phyloP scores from a whole-genome alignment of 2,888 invertebrate species.

The Platycheirus albimanus region DNA sequence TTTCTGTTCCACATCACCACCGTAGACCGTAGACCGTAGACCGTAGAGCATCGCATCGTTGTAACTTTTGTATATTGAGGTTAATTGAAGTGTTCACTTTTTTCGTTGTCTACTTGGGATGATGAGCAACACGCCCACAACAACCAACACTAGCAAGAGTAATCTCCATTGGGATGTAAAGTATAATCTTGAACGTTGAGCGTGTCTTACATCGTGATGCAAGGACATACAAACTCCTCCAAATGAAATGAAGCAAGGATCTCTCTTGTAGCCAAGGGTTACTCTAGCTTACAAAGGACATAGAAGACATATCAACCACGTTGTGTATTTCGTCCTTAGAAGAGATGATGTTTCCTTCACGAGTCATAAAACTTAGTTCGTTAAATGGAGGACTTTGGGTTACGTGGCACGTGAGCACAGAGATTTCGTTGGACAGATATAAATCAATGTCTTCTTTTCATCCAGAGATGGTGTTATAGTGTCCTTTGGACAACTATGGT shows the following conservation, averaged over 20 bases:
- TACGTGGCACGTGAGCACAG: conserved; percentile 57
- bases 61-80: conserved; percentile 35
- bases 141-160: neutral
- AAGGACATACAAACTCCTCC: conserved; percentile 14
- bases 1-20: conserved; percentile 7
- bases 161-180: conserved; percentile 33
- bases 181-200: conserved; percentile 39
- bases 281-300: neutral
- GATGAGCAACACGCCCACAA: conserved; percentile 8
- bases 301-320: neutral
- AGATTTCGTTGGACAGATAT: conserved; percentile 45
- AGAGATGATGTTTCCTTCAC: conserved; percentile 45
- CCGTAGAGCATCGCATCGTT: no score
- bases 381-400: conserved; percentile 64
- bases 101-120: neutral
- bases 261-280: neutral
- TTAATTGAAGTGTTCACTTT: conserved; percentile 35
- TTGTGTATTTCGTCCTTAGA: conserved; percentile 12
- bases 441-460: conserved; percentile 58
- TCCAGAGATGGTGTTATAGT: conserved; percentile 1
- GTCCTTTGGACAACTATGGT: conserved; percentile 4
- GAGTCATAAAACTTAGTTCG: conserved; percentile 72
- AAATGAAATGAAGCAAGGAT: conserved; percentile 25
- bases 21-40: no score
- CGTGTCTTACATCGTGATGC: conserved; percentile 42